A percentile compares a stretch with the other conserved stretches of the same genome.
These are phyloP conservation scores for Emys orbicularis DNA, from an alignment of 2,797 vertebrate species.

Conservation along the genomic window DNA sequence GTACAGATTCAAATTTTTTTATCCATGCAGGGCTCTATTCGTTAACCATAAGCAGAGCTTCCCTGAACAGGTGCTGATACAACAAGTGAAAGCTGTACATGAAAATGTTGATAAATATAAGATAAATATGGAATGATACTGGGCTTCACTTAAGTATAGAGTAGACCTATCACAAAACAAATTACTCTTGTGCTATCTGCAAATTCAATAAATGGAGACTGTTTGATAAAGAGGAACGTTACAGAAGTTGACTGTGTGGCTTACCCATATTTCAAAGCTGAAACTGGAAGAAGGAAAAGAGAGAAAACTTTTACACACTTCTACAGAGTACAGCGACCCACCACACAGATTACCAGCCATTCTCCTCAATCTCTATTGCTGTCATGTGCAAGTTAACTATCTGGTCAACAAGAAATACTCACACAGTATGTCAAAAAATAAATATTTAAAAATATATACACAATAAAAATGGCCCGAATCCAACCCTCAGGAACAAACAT, in stretches of 20 bases:
- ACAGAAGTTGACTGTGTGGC: not conserved
- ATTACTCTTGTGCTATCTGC: not conserved
- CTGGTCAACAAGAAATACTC: not conserved
- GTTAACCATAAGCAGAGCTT: too few relatives aligned
- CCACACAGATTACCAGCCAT: not conserved
- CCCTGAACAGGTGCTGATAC: rapidly evolving
- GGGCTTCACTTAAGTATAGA: not conserved
- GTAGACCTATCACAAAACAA: not conserved
- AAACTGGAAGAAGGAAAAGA: not conserved
- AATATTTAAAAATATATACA: not conserved
- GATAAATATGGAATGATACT: not conserved
- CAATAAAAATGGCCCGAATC: not conserved
- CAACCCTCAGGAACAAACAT: not conserved
- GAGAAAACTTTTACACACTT: not conserved
- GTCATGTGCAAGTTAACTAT: not conserved
- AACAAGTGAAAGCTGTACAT: not conserved
- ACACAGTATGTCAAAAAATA: not conserved
- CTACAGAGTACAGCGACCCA: not conserved
- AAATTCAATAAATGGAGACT: not conserved
- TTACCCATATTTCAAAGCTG: not conserved
- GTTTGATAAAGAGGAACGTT: not conserved
- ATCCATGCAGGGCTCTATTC: too few relatives aligned
- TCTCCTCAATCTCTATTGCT: not conserved
- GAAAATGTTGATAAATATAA: not conserved
- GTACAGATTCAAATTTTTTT: too few relatives aligned